Conservation (phyloP, 2,113 vertebrate species). For the Regulus satrapa region DNA sequence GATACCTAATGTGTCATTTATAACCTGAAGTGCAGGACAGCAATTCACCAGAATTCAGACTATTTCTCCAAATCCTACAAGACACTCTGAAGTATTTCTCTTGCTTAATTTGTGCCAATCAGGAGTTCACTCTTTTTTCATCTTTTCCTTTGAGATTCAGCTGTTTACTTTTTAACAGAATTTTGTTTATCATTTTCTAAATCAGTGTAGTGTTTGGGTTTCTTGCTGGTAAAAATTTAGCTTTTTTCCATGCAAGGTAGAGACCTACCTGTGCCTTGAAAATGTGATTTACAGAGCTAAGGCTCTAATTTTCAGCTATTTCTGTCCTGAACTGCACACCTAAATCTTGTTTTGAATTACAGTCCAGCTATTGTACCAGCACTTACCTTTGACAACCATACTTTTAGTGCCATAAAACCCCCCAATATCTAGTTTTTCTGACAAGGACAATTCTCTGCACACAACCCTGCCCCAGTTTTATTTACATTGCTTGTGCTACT, state of each 20-base stretch:
- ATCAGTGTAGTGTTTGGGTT: not conserved
- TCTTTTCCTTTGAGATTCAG: not conserved
- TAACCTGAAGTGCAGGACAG: not conserved
- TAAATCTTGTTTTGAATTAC: not conserved
- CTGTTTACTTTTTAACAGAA: not conserved
- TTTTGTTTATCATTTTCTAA: not conserved
- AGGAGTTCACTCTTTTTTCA: not conserved
- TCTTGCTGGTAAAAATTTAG: not conserved
- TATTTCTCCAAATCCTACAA: not conserved
- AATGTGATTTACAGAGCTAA: not conserved
- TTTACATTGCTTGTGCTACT: not conserved
- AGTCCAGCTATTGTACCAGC: not conserved
- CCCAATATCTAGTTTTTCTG: not conserved
- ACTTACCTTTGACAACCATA: not conserved
- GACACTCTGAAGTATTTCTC: not conserved
- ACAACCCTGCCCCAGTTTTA: not conserved
- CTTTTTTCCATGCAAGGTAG: not conserved
- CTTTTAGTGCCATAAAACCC: not conserved
- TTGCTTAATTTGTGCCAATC: not conserved
- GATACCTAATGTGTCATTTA: not conserved
- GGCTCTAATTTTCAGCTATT: not conserved
- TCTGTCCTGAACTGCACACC: not conserved
- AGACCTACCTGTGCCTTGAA: not conserved
- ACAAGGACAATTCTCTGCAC: not conserved
- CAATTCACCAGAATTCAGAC: not conserved